These are phyloP conservation scores for Scatophagus argus DNA, from an alignment of 2,113 vertebrate species.

Conservation along the genomic window DNA sequence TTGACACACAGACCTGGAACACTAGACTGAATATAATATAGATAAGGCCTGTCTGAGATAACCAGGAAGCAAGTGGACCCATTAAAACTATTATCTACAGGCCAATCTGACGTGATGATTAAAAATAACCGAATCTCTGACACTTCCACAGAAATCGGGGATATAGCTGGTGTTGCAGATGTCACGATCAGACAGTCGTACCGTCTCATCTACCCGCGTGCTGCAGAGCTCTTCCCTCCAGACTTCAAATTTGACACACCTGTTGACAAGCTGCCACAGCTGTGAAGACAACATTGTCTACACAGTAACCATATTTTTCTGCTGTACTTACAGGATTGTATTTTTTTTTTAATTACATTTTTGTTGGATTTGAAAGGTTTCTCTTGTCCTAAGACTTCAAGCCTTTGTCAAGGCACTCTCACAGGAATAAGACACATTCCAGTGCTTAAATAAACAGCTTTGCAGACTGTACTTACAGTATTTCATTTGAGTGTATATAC, in stretches of 20 bases:
- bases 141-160: conserved; percentile 92
- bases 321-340: conserved; percentile 61
- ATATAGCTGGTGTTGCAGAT: conserved; percentile 99
- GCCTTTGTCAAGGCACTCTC: conserved; percentile 64
- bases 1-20: too few species aligned
- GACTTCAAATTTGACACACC: conserved; percentile 99
- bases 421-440: conserved; percentile 83
- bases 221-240: conserved; percentile 96
- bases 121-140: too few species aligned
- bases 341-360: conserved; percentile 37
- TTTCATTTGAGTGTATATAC: conserved; percentile 80
- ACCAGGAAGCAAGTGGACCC: too few species aligned
- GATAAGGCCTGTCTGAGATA: not conserved
- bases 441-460: conserved; percentile 68
- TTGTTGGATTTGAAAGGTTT: conserved; percentile 69
- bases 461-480: conserved; percentile 70
- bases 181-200: conserved; percentile 99
- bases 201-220: conserved; percentile 96
- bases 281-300: conserved; percentile 82
- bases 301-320: conserved; percentile 32
- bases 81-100: too few species aligned
- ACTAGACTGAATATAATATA: not conserved
- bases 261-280: conserved; percentile 96
- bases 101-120: too few species aligned
- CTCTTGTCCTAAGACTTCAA: conserved; percentile 53